Percentiles rank a stretch among this genome's conserved stretches.
Evolutionary conservation across 2,113 vertebrate species (phyloP).

Genomic region (Anhinga rufa): DNA sequence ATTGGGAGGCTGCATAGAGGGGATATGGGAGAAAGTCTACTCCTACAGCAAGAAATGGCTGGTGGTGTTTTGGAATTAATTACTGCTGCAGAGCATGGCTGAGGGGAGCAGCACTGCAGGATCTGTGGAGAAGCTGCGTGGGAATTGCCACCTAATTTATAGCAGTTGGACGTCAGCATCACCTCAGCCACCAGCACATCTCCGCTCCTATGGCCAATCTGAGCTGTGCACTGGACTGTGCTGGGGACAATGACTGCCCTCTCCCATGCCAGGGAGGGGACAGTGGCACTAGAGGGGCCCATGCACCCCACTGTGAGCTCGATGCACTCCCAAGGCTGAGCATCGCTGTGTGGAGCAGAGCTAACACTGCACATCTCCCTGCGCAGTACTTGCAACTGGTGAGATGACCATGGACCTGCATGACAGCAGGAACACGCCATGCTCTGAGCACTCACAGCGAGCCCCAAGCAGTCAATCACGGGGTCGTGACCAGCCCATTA

Average conservation of each 20-base stretch:
- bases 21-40: neutral
- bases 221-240: accelerated
- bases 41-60: neutral
- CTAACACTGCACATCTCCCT: accelerated
- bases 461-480: neutral
- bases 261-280: neutral
- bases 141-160: neutral
- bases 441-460: neutral
- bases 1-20: neutral
- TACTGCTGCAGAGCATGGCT: neutral
- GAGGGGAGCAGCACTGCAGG: neutral
- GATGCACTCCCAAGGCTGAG: neutral
- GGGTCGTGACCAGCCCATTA: neutral
- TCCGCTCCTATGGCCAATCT: neutral
- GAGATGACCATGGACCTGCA: neutral
- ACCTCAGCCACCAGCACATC: neutral
- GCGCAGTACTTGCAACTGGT: accelerated
- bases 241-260: neutral
- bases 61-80: neutral
- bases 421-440: neutral
- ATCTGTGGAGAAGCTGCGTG: neutral
- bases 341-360: accelerated
- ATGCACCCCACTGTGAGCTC: neutral
- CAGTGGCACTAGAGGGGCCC: neutral
- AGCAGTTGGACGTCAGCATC: neutral